phyloP scores from a whole-genome alignment of 92 coral and sea anemone species.

The Palythoa grandiflora region DNA sequence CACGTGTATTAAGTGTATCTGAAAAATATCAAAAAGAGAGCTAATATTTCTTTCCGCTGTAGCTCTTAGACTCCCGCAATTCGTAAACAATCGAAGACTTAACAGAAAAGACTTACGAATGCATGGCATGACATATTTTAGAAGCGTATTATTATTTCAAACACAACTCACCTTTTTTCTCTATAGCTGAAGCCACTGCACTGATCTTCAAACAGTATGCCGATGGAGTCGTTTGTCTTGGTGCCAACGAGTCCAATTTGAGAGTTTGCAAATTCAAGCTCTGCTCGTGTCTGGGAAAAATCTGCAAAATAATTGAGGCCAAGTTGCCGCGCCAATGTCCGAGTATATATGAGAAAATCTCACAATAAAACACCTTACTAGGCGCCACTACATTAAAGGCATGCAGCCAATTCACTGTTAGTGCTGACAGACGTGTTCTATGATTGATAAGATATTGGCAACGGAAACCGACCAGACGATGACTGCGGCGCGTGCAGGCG shows the following conservation, averaged over 20 bases:
- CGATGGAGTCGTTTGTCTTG: neutral
- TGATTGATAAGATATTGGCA: no score
- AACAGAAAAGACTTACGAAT: neutral
- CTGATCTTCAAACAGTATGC: neutral
- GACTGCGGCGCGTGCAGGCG: no score
- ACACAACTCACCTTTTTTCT: neutral
- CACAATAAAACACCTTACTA: neutral
- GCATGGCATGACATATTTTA: neutral
- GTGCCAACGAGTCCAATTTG: neutral
- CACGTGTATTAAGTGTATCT: neutral
- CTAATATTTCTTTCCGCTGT: slow-evolving; percentile 1
- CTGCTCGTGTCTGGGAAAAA: neutral
- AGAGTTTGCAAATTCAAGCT: neutral
- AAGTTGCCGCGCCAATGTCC: neutral
- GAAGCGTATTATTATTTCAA: neutral
- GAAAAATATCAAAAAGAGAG: neutral
- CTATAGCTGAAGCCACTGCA: neutral
- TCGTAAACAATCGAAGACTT: neutral
- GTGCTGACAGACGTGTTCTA: no score
- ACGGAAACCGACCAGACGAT: no score
- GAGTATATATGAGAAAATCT: no score
- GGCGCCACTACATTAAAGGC: no score
- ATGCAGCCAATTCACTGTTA: no score
- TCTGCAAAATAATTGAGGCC: slow-evolving; percentile 3
- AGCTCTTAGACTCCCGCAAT: neutral